Evolutionary conservation across 2,888 invertebrate genomes (phyloP).

Genomic region (Orchesellides sinensis): DNA sequence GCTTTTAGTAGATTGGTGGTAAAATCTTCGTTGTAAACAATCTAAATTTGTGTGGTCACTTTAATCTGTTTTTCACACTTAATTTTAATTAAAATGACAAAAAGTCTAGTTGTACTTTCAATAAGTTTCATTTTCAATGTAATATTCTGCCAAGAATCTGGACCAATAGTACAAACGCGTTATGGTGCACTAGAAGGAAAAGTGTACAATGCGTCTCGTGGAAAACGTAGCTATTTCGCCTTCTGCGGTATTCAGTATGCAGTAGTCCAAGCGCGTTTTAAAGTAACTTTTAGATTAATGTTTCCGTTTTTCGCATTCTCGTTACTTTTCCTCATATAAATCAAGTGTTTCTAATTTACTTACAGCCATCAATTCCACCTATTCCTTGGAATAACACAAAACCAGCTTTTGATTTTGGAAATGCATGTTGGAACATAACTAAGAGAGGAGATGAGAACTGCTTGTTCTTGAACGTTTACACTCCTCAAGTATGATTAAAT

Average conservation of each 20-base stretch:
- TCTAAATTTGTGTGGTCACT: no score
- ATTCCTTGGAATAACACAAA: slow-evolving; percentile 35
- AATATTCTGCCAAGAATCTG: neutral
- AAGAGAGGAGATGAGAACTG: slow-evolving; percentile 41
- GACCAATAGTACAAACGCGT: slow-evolving; percentile 26
- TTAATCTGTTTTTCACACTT: no score
- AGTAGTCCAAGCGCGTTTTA: slow-evolving; percentile 24
- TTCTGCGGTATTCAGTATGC: slow-evolving; percentile 55
- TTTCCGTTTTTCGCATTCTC: neutral
- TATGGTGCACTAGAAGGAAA: slow-evolving; percentile 39
- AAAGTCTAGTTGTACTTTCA: neutral
- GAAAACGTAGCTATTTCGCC: slow-evolving; percentile 19
- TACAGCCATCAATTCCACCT: slow-evolving; percentile 26
- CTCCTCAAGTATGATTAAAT: neutral
- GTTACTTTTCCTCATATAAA: neutral
- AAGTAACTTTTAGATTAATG: slow-evolving; percentile 3
- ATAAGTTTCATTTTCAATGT: neutral
- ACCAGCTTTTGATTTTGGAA: slow-evolving; percentile 26
- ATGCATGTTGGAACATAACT: slow-evolving; percentile 2
- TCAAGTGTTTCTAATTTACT: neutral
- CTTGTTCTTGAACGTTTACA: slow-evolving; percentile 29
- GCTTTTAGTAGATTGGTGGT: no score
- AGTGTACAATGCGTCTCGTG: slow-evolving; percentile 9
- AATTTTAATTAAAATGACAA: neutral
- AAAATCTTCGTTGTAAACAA: no score